Evolutionary conservation across 2,113 vertebrate genomes (phyloP).

Genomic region (Muntiacus reevesi): DNA sequence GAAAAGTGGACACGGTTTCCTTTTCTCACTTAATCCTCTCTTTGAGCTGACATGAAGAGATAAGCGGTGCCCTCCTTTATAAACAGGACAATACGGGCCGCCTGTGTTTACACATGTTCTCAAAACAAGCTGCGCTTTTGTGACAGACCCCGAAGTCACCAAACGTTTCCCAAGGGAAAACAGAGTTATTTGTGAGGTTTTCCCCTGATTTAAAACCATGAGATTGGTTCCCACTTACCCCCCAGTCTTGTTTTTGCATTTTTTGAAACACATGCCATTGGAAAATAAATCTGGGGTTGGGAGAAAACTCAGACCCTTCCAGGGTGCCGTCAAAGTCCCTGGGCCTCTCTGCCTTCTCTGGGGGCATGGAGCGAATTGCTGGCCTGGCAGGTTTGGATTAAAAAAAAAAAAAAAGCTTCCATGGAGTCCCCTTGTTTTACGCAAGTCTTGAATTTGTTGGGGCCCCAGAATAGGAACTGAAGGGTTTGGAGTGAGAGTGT

Average conservation of each 20-base stretch:
- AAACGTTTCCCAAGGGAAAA: background rate
- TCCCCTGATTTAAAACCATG: background rate
- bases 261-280: background rate
- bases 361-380: background rate
- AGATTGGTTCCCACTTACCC: background rate
- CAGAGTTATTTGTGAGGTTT: background rate
- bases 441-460: background rate
- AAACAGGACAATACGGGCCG: background rate
- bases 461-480: background rate
- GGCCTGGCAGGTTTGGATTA: background rate
- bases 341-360: background rate
- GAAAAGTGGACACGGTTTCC: background rate
- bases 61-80: background rate
- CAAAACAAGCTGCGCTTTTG: background rate
- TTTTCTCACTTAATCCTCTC: background rate
- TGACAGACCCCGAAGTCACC: background rate
- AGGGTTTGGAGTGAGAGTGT: background rate
- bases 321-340: background rate
- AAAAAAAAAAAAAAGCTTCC: background rate
- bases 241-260: background rate
- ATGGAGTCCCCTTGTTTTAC: background rate
- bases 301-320: background rate
- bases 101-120: conserved; percentile 9
- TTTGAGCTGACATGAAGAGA: background rate
- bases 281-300: background rate